These are phyloP conservation scores for Grammomys surdaster DNA, from an alignment of 2,113 vertebrate species.

Conservation along the genomic window DNA sequence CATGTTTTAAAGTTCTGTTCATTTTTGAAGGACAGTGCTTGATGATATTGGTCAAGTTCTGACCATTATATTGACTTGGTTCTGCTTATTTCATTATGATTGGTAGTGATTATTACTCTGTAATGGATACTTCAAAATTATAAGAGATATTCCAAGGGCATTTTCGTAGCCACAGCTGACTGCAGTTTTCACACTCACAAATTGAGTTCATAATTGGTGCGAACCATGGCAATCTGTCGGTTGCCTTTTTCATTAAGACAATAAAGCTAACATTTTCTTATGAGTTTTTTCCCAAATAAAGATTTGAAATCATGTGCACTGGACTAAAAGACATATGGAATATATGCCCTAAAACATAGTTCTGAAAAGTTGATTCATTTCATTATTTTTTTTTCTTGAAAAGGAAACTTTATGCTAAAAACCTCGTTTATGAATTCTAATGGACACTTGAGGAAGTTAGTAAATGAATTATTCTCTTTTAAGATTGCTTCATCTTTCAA, in stretches of 20 bases:
- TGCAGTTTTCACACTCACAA: slow-evolving; percentile 77
- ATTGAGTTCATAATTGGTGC: slow-evolving; percentile 70
- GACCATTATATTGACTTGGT: neutral
- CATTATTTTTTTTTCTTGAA: slow-evolving; percentile 17
- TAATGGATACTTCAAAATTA: slow-evolving; percentile 55
- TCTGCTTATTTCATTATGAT: slow-evolving; percentile 42
- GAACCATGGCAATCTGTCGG: slow-evolving; percentile 73
- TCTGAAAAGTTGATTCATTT: slow-evolving; percentile 49
- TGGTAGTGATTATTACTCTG: slow-evolving; percentile 56
- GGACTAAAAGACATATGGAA: neutral
- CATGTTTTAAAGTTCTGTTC: neutral
- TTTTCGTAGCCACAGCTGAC: slow-evolving; percentile 70
- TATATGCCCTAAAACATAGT: slow-evolving; percentile 38
- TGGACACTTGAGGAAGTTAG: slow-evolving; percentile 63
- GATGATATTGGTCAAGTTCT: neutral
- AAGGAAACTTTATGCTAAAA: slow-evolving; percentile 38
- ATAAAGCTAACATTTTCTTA: slow-evolving; percentile 60
- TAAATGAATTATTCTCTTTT: slow-evolving; percentile 76
- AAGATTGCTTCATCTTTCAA: slow-evolving; percentile 70
- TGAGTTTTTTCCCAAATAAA: slow-evolving; percentile 57
- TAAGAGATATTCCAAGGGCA: slow-evolving; percentile 63
- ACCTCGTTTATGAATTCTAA: slow-evolving; percentile 62
- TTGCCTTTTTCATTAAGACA: slow-evolving; percentile 67
- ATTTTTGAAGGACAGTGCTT: neutral
- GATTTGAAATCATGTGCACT: neutral